Evolutionary conservation across 2,113 vertebrate species (phyloP).

Genomic region (Eleginops maclovinus): DNA sequence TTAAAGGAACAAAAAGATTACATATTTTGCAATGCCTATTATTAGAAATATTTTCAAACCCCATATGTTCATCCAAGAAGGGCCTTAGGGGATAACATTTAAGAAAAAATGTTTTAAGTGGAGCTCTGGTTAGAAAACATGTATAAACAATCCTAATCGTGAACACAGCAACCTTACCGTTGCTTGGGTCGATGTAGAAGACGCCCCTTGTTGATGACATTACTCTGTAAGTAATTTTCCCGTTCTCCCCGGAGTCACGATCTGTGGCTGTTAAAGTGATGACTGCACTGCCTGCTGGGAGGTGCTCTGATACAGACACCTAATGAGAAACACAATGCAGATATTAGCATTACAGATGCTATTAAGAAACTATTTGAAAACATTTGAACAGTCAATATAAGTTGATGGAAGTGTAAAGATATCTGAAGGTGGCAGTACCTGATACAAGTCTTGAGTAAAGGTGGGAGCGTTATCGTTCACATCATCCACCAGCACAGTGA

Average conservation of each 20-base stretch:
- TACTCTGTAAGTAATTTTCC: slow-evolving; percentile 90
- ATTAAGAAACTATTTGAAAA: not conserved
- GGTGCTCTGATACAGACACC: slow-evolving; percentile 91
- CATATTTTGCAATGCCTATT: slow-evolving; percentile 43
- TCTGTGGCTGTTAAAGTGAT: slow-evolving; percentile 93
- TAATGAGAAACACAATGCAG: slow-evolving; percentile 61
- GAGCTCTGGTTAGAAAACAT: slow-evolving; percentile 24
- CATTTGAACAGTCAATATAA: not conserved
- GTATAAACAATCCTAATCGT: slow-evolving; percentile 8
- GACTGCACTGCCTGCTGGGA: slow-evolving; percentile 87
- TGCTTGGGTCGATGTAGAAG: slow-evolving; percentile 90
- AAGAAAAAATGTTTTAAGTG: slow-evolving; percentile 25
- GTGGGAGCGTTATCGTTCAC: slow-evolving; percentile 92
- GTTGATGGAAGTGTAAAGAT: not conserved
- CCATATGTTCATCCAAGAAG: slow-evolving; percentile 16
- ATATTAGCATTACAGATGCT: not conserved
- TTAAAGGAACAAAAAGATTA: slow-evolving; percentile 54
- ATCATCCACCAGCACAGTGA: slow-evolving; percentile 92
- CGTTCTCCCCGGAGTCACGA: slow-evolving; percentile 91
- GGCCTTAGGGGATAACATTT: slow-evolving; percentile 18
- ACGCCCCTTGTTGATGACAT: slow-evolving; percentile 82
- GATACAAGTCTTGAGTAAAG: slow-evolving; percentile 93
- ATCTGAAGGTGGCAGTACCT: slow-evolving; percentile 82
- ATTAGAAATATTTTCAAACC: slow-evolving; percentile 40
- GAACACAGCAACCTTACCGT: slow-evolving; percentile 83